Conservation (phyloP, 1,140 invertebrate genomes). For the Drosophila burlai region DNA sequence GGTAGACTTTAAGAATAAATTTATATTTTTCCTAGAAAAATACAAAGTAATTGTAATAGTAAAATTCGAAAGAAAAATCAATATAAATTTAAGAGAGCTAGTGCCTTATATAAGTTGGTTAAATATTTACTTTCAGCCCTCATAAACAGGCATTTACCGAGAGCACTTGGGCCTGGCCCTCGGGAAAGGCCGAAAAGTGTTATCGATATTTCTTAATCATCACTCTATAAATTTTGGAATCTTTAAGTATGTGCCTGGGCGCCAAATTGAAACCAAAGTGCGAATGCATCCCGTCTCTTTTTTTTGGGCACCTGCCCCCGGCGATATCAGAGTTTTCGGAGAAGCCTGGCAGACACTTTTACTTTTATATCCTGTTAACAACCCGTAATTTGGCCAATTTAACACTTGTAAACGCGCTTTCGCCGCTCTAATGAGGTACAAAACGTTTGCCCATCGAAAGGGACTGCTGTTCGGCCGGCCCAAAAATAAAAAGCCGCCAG, state of each 20-base stretch:
- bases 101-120: not conserved
- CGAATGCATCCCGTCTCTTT: constrained; percentile 11
- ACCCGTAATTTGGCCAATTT: constrained; percentile 81
- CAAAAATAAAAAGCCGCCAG: constrained; percentile 36
- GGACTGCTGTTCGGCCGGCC: constrained; percentile 5
- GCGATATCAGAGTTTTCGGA: constrained; percentile 2
- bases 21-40: not conserved
- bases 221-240: constrained; percentile 47
- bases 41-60: not conserved
- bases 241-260: constrained; percentile 33
- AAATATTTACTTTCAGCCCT: constrained; percentile 21
- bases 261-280: constrained; percentile 39
- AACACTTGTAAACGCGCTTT: constrained; percentile 84
- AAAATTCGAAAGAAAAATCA: not conserved
- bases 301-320: constrained; percentile 20
- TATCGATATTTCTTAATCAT: constrained; percentile 54
- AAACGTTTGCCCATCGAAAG: constrained; percentile 59
- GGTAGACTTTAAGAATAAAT: not conserved
- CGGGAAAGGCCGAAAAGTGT: constrained; percentile 20
- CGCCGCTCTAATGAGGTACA: constrained; percentile 83
- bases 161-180: constrained; percentile 7
- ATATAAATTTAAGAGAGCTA: not conserved
- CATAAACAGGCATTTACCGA: constrained; percentile 3
- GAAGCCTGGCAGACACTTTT: constrained; percentile 69
- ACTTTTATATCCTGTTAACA: constrained; percentile 84